Evolutionary conservation across 1,140 invertebrate species (phyloP).

Genomic region (Campoletis sonorensis): DNA sequence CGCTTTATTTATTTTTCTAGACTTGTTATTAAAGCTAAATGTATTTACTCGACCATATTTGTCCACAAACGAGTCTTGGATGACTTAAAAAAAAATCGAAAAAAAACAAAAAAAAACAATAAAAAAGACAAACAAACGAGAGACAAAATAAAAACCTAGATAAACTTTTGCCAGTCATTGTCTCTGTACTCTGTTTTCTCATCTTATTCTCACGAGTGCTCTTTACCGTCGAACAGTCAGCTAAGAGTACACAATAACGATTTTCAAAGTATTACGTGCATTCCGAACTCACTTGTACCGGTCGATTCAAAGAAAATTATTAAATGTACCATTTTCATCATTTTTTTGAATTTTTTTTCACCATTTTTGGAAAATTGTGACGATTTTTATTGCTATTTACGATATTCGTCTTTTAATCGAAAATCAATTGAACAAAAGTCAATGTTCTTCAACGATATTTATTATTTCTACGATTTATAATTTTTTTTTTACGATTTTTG

Average conservation of each 20-base stretch:
- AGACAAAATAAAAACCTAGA: no score
- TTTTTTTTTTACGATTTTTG: neutral
- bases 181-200: slow-evolving; percentile 19
- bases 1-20: neutral
- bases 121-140: neutral
- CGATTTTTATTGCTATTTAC: no score
- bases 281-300: neutral
- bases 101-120: neutral
- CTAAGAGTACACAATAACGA: neutral
- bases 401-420: no score
- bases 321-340: no score
- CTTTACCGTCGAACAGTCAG: neutral
- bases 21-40: neutral
- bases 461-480: no score
- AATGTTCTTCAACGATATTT: no score
- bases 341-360: no score
- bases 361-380: no score
- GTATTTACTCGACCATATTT: slow-evolving; percentile 6
- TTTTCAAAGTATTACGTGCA: slow-evolving; percentile 10
- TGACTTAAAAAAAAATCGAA: slow-evolving; percentile 13
- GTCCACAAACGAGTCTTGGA: slow-evolving; percentile 14
- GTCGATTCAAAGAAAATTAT: neutral
- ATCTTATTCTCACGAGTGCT: slow-evolving; percentile 23
- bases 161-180: neutral
- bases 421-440: no score